Evolutionary conservation across 1,140 invertebrate species (phyloP).

Genomic region (Pogonus chalceus): DNA sequence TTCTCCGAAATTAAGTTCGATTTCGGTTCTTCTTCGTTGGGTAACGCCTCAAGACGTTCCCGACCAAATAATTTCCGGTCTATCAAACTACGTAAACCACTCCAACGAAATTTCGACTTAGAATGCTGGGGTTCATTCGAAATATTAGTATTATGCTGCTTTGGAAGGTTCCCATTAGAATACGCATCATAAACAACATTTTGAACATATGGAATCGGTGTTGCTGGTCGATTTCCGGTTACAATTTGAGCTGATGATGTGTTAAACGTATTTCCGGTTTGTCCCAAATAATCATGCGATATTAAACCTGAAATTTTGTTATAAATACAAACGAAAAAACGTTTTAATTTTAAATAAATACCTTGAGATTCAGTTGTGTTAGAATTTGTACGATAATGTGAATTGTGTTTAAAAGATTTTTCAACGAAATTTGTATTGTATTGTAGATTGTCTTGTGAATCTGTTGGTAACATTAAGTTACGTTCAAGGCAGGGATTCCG

Average conservation of each 20-base stretch:
- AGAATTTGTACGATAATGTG: conserved; percentile 28
- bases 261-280: conserved; percentile 27
- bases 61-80: conserved; percentile 16
- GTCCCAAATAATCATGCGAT: conserved; percentile 38
- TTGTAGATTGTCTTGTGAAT: conserved; percentile 47
- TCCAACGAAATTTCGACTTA: conserved; percentile 29
- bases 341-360: too few relatives aligned
- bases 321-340: too few relatives aligned
- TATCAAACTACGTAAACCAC: conserved; percentile 30
- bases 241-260: conserved; percentile 29
- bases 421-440: conserved; percentile 49
- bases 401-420: conserved; percentile 52
- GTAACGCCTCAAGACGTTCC: background rate
- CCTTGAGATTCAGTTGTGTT: conserved; percentile 36
- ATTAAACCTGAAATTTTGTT: too few relatives aligned
- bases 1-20: conserved; percentile 33
- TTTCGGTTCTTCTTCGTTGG: conserved; percentile 31
- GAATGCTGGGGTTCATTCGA: conserved; percentile 15
- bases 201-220: conserved; percentile 61
- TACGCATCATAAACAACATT: conserved; percentile 52
- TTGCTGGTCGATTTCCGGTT: conserved; percentile 18
- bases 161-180: conserved; percentile 26
- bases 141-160: conserved; percentile 43
- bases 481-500: conserved; percentile 81
- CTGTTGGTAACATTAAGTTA: conserved; percentile 56